Evolutionary conservation across 2,113 vertebrate species (phyloP).

Genomic region (Bufo bufo): DNA sequence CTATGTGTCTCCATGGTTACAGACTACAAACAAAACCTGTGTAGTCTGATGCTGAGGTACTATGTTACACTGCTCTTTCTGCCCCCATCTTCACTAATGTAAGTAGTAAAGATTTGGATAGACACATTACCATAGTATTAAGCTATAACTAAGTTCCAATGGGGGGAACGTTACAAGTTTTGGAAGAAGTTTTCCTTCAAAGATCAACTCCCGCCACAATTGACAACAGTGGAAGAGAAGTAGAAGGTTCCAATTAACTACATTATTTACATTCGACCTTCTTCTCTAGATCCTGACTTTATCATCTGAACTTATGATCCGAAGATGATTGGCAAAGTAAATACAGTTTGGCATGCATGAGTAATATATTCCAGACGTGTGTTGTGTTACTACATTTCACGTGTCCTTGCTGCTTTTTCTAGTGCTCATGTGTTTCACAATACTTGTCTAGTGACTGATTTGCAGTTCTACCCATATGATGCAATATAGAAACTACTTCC

Average conservation of each 20-base stretch:
- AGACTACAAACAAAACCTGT: too few species aligned
- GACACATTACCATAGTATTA: too few species aligned
- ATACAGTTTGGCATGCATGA: neutral
- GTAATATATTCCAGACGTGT: neutral
- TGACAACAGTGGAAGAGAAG: neutral
- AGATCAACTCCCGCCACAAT: neutral
- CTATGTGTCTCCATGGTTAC: too few species aligned
- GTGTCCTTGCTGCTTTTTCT: neutral
- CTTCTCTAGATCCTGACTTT: neutral
- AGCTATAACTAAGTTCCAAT: too few species aligned
- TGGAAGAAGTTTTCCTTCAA: neutral
- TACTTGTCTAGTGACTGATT: neutral
- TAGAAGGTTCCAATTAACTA: neutral
- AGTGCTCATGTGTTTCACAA: conserved; percentile 2
- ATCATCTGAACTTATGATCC: neutral
- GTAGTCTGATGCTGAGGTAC: too few species aligned
- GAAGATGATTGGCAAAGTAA: neutral
- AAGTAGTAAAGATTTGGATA: too few species aligned
- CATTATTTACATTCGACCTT: neutral
- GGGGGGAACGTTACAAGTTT: too few species aligned
- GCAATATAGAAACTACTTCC: conserved; percentile 12
- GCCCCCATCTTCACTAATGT: too few species aligned
- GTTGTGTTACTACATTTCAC: neutral
- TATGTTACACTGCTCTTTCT: too few species aligned
- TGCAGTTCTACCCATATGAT: neutral